These are phyloP conservation scores for Yasuhikotakia modesta DNA, from an alignment of 2,797 vertebrate genomes.

Conservation along the genomic window DNA sequence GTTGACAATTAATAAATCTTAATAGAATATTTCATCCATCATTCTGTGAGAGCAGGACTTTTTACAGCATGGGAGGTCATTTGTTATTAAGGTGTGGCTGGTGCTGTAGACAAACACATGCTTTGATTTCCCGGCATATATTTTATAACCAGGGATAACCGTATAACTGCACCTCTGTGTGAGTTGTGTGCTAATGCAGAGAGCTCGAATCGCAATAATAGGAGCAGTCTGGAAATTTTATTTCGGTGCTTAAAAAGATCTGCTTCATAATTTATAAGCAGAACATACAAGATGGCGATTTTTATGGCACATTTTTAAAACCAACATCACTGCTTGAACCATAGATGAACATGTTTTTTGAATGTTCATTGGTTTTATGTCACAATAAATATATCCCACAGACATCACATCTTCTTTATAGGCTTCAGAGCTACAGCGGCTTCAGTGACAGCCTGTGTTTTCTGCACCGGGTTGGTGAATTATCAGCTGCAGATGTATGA, in stretches of 20 bases:
- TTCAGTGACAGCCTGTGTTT: neutral
- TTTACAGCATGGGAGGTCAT: too few species aligned
- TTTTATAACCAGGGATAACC: slow-evolving; percentile 20
- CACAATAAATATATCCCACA: neutral
- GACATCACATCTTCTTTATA: neutral
- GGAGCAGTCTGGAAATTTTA: slow-evolving; percentile 11
- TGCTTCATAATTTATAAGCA: slow-evolving; percentile 30
- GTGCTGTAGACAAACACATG: too few species aligned
- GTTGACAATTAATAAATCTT: too few species aligned
- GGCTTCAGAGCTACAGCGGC: neutral
- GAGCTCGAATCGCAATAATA: slow-evolving; percentile 27
- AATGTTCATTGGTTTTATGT: slow-evolving; percentile 23
- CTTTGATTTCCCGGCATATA: slow-evolving; percentile 22
- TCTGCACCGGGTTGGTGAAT: neutral
- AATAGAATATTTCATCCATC: too few species aligned
- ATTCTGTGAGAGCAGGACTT: too few species aligned
- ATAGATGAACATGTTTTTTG: slow-evolving; percentile 16
- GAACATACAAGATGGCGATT: slow-evolving; percentile 18
- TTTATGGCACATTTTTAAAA: slow-evolving; percentile 37
- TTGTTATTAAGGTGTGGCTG: too few species aligned
- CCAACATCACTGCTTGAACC: slow-evolving; percentile 1
- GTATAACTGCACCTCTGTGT: slow-evolving; percentile 13
- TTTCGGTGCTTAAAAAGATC: slow-evolving; percentile 17
- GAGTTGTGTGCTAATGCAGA: slow-evolving; percentile 12
- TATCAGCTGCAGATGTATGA: neutral